Percentiles rank a stretch among this genome's conserved stretches.
Conservation (phyloP, 2,113 vertebrate species). For the Myotis lucifugus region DNA sequence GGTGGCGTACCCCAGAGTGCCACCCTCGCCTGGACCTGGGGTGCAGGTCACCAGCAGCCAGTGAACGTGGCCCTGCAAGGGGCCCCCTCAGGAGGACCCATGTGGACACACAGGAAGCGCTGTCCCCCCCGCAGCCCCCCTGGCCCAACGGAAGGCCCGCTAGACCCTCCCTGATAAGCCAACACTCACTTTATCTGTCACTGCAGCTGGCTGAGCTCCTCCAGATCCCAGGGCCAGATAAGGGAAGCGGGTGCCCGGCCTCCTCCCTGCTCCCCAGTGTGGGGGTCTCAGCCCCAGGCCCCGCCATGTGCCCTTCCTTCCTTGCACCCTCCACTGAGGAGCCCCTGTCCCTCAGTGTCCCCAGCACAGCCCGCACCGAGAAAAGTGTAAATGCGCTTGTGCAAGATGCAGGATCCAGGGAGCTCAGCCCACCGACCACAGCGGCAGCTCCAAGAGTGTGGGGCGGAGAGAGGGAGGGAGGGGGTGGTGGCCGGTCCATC, state of each 20-base stretch:
- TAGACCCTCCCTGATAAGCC: neutral
- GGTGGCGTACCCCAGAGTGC: neutral
- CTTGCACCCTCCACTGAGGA: neutral
- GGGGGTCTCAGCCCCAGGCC: neutral
- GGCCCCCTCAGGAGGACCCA: neutral
- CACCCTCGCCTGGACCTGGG: no score
- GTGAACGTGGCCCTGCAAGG: neutral
- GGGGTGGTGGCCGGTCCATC: neutral
- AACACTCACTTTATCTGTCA: neutral
- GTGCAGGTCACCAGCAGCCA: neutral
- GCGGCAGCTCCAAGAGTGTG: rapidly evolving
- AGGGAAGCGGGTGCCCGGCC: neutral
- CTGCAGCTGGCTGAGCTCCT: neutral
- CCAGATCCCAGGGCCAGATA: neutral
- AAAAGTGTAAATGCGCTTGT: neutral
- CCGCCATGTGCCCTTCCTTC: neutral
- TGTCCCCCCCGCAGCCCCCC: neutral
- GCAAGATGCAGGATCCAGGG: neutral
- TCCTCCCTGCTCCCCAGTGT: neutral
- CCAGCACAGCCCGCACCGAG: neutral
- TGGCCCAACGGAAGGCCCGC: neutral
- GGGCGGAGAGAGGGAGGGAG: neutral
- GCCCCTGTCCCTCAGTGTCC: no score
- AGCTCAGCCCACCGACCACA: neutral
- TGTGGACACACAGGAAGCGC: neutral